These are phyloP conservation scores for Chrosomus eos DNA, from an alignment of 2,797 vertebrate genomes.

Conservation along the genomic window DNA sequence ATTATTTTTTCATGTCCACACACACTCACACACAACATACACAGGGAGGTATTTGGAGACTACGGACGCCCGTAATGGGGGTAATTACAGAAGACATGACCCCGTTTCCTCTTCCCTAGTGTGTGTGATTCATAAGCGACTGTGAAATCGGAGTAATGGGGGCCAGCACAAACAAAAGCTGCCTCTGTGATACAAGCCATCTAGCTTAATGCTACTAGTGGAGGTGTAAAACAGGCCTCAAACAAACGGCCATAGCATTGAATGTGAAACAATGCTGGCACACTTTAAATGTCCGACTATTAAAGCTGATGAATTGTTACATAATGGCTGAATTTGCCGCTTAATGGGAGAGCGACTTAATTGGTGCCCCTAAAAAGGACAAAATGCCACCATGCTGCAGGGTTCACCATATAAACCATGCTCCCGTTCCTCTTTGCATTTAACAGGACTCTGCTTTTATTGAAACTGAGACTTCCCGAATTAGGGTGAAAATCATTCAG, in stretches of 20 bases:
- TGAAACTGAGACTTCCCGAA: conserved; percentile 11
- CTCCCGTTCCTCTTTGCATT: background rate
- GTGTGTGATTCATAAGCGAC: conserved; percentile 54
- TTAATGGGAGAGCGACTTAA: conserved; percentile 52
- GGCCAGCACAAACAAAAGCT: conserved; percentile 50
- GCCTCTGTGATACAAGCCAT: conserved; percentile 28
- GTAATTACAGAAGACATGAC: conserved; percentile 59
- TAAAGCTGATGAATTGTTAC: conserved; percentile 56
- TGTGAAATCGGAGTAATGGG: conserved; percentile 53
- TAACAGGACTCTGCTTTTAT: conserved; percentile 1
- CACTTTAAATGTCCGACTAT: conserved; percentile 49
- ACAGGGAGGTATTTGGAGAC: conserved; percentile 32
- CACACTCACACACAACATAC: background rate
- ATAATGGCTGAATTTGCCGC: conserved; percentile 56
- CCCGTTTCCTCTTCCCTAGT: conserved; percentile 49
- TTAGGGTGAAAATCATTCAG: conserved; percentile 29
- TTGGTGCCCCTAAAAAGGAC: conserved; percentile 49
- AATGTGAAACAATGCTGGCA: conserved; percentile 34
- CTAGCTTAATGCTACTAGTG: conserved; percentile 29
- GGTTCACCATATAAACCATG: conserved; percentile 18
- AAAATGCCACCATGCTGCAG: conserved; percentile 42
- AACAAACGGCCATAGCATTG: conserved; percentile 53
- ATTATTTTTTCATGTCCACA: background rate
- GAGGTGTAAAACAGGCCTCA: conserved; percentile 46
- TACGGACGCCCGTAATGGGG: conserved; percentile 31